Base-by-base conservation (phyloP, 2,888 invertebrate species). In the Drosophila robusta region DNA sequence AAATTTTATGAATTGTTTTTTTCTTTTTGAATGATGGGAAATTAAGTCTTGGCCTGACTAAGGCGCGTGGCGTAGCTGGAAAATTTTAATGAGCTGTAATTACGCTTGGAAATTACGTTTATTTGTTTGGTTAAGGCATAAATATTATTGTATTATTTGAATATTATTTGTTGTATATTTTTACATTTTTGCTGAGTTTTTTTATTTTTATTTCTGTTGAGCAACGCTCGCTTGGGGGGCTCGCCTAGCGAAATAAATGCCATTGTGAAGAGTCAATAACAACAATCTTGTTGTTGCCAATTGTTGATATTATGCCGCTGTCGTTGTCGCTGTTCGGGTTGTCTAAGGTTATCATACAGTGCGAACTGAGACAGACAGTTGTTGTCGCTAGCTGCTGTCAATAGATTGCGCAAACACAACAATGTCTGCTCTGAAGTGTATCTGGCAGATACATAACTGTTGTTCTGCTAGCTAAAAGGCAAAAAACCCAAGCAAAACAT, bases 271-370 rank as follows among this genome's bases (percentile, higher is more conserved):
- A 61, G 71, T 76, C 67, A 58, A 65, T 42, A 64, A 58, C 41
- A 64, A 70, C 42, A 73, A 65, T 29, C 54, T 24, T 41, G 22
- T 51, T 47, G 39, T 14, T 34, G 34, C 34, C n/a, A 38, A 57
- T 61, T 63, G 52, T 54, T 69, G 47, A 65, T 47, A 60, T 42
- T 62, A 56, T 58, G 55, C 45, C 29, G 29, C 3, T 29, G 29
- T 29, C 29, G 29, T 42, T 34, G 12, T 34, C 42, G 63, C 44
- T 50, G 65, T 45, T 61, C 62, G 61, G 54, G 41, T 69, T 80
- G 82, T 73, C 75, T 81, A 68, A 82, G 83, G 83, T 87, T 83
- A 83, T 83, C 83, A 72, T 39, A 44, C 41, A 38, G 45, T 47
- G 52, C 45, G 52, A 42, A 52, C 46, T 63, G 58, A 70, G 56